phyloP scores from a whole-genome alignment of 2,113 vertebrate species.

The Rattus norvegicus region GRCr8 NC_086026.1:84210501-84211000 shows the following conservation, averaged over 20 bases:
- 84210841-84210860: neutral
- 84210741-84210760: neutral
- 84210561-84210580: neutral
- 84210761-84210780: neutral
- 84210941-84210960: neutral
- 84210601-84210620: neutral
- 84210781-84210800: neutral
- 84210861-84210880: neutral
- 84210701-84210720: neutral
- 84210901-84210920: neutral
- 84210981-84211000: neutral
- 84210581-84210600: neutral
- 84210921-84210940: neutral
- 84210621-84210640: neutral
- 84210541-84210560: neutral
- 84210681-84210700: neutral
- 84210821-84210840: neutral
- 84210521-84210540: neutral
- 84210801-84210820: neutral
- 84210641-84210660: neutral
- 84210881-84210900: neutral
- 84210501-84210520: neutral
- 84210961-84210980: neutral
- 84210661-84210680: neutral
- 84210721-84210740: neutral